Conservation (phyloP, 2,888 invertebrate species). For the Acanthosoma haemorrhoidale region DNA sequence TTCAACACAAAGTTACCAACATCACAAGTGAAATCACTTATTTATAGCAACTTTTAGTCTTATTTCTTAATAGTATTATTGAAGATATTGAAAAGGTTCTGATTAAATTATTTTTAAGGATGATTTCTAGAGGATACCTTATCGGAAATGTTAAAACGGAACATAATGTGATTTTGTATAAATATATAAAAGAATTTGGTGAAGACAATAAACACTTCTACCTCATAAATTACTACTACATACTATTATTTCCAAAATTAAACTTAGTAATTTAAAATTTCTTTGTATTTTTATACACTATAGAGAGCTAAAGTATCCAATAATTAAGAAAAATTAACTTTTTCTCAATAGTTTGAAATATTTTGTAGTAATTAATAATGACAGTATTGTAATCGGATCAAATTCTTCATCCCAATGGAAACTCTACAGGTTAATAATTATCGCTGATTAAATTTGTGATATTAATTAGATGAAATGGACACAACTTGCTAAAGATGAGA, state of each 20-base stretch:
- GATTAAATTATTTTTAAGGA: conserved; percentile 13
- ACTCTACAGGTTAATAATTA: background rate
- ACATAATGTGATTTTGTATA: background rate
- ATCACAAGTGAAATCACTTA: conserved; percentile 15
- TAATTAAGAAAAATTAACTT: too few species aligned
- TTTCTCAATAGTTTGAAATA: background rate
- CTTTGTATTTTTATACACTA: background rate
- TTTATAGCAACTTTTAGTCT: conserved; percentile 9
- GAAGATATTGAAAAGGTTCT: background rate
- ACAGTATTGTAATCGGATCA: background rate
- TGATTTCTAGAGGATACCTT: background rate
- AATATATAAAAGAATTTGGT: background rate
- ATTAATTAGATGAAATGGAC: background rate
- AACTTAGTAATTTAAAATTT: background rate
- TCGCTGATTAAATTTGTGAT: background rate
- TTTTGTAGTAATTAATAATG: background rate
- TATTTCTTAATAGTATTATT: conserved; percentile 18
- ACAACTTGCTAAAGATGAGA: background rate
- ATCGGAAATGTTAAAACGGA: background rate
- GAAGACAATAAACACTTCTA: conserved; percentile 17
- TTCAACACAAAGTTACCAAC: conserved; percentile 24
- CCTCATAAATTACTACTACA: conserved; percentile 7
- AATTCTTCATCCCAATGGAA: background rate
- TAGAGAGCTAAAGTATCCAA: background rate
- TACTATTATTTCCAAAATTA: conserved; percentile 3